phyloP scores from a whole-genome alignment of 2,888 invertebrate species.

The Anoncus sp. region DNA sequence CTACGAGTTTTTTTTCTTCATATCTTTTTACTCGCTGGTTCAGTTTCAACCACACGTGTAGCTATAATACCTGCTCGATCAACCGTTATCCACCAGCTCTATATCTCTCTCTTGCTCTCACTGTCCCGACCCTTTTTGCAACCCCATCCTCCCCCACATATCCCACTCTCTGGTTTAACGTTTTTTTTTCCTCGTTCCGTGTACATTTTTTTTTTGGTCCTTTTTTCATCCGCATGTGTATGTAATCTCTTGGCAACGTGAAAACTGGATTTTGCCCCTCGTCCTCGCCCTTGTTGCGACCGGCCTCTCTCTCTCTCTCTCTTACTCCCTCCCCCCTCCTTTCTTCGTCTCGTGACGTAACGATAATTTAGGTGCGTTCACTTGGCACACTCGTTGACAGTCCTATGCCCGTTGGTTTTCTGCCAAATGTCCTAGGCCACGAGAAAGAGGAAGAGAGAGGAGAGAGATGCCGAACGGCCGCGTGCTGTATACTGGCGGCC shows the following conservation, averaged over 20 bases:
- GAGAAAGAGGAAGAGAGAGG: slow-evolving; percentile 7
- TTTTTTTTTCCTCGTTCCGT: slow-evolving; percentile 35
- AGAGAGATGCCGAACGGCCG: slow-evolving; percentile 31
- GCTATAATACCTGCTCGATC: slow-evolving; percentile 40
- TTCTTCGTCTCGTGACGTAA: slow-evolving; percentile 70
- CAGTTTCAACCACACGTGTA: slow-evolving; percentile 54
- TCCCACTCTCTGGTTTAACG: slow-evolving; percentile 28
- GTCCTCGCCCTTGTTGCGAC: slow-evolving; percentile 26
- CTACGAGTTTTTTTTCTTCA: slow-evolving; percentile 3
- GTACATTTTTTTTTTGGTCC: slow-evolving; percentile 13
- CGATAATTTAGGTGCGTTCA: slow-evolving; percentile 77
- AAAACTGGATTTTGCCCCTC: slow-evolving; percentile 60
- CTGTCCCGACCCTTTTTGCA: slow-evolving; percentile 15
- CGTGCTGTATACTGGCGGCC: slow-evolving; percentile 36
- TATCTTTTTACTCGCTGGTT: slow-evolving; percentile 46
- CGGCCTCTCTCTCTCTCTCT: too few relatives aligned
- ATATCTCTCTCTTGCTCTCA: slow-evolving; percentile 1
- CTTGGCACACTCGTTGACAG: slow-evolving; percentile 74
- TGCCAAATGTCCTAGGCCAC: slow-evolving; percentile 68
- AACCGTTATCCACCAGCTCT: slow-evolving; percentile 28
- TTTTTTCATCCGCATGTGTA: slow-evolving; percentile 53
- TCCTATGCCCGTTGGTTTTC: slow-evolving; percentile 68
- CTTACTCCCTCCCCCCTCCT: too few relatives aligned
- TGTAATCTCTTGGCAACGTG: slow-evolving; percentile 64
- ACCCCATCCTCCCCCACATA: background rate